These are phyloP conservation scores for Calliopsis andreniformis DNA, from an alignment of 1,140 invertebrate genomes.

Conservation along the genomic window DNA sequence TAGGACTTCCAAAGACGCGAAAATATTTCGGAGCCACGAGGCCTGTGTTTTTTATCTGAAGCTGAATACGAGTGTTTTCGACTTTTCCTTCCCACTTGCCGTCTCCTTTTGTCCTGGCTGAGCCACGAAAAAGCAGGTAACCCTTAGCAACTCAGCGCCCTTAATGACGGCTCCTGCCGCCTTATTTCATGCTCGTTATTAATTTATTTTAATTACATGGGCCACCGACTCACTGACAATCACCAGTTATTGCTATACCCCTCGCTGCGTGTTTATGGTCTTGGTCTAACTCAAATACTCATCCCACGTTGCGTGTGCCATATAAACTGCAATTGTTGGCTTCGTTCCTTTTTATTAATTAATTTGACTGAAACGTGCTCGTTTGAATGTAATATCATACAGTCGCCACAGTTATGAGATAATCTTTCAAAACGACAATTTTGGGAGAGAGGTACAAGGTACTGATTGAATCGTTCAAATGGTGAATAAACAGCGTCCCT, in stretches of 20 bases:
- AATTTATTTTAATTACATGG: conserved; percentile 77
- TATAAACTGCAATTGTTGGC: conserved; percentile 56
- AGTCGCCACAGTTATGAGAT: no score
- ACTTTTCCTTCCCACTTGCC: not conserved
- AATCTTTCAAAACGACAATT: no score
- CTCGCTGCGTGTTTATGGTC: conserved; percentile 35
- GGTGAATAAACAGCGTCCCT: not conserved
- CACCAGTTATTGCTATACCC: conserved; percentile 74
- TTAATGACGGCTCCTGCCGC: conserved; percentile 36
- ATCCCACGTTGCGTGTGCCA: not conserved
- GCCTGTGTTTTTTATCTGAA: not conserved
- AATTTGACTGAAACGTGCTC: no score
- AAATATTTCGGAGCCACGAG: conserved; percentile 29
- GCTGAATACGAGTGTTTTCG: conserved; percentile 4
- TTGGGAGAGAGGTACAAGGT: no score
- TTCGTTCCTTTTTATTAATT: no score
- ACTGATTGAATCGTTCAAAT: not conserved
- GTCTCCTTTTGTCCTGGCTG: conserved; percentile 10
- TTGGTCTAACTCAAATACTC: not conserved
- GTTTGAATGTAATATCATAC: no score
- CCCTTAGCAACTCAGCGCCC: conserved; percentile 28
- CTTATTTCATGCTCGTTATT: conserved; percentile 71
- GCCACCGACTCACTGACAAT: conserved; percentile 65
- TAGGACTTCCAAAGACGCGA: conserved; percentile 11
- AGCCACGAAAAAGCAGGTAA: not conserved